These are phyloP conservation scores for Pelosia muscerda DNA, from an alignment of 2,888 invertebrate species.

Conservation along the genomic window DNA sequence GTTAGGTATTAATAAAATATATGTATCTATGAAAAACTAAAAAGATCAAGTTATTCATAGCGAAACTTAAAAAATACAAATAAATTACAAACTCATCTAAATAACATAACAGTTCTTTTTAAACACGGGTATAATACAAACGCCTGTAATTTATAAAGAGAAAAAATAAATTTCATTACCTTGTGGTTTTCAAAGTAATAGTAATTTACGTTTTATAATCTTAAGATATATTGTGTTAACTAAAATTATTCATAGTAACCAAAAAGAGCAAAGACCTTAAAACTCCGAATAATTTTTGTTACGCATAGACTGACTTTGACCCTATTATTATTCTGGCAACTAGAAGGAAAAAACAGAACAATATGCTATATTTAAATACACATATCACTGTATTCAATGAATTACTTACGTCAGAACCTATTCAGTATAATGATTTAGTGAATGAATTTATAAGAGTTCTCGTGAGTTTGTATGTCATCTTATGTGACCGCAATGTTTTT, in stretches of 20 bases:
- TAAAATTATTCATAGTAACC: not conserved
- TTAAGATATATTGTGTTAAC: not conserved
- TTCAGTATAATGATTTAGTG: slow-evolving; percentile 16
- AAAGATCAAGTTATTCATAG: too few relatives aligned
- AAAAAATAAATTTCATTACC: not conserved
- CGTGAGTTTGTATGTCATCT: slow-evolving; percentile 34
- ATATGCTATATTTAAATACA: not conserved
- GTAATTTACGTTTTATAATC: not conserved
- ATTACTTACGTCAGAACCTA: slow-evolving; percentile 19
- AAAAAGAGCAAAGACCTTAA: not conserved
- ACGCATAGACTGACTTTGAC: slow-evolving; percentile 14
- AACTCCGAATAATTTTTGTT: slow-evolving; percentile 27
- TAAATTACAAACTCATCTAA: not conserved
- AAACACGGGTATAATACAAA: too few relatives aligned
- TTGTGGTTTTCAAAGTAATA: not conserved
- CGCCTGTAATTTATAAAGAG: not conserved
- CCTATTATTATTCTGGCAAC: slow-evolving; percentile 6
- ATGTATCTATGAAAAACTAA: too few relatives aligned
- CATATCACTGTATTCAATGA: slow-evolving; percentile 17
- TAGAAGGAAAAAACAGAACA: slow-evolving; percentile 17
- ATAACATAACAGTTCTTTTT: too few relatives aligned
- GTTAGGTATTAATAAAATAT: too few relatives aligned
- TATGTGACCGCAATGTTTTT: slow-evolving; percentile 12
- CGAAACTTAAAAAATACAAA: not conserved
- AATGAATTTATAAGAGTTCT: slow-evolving; percentile 37